These are phyloP conservation scores for Drosophila obscura DNA, from an alignment of 1,140 invertebrate species.

Conservation along the genomic window DNA sequence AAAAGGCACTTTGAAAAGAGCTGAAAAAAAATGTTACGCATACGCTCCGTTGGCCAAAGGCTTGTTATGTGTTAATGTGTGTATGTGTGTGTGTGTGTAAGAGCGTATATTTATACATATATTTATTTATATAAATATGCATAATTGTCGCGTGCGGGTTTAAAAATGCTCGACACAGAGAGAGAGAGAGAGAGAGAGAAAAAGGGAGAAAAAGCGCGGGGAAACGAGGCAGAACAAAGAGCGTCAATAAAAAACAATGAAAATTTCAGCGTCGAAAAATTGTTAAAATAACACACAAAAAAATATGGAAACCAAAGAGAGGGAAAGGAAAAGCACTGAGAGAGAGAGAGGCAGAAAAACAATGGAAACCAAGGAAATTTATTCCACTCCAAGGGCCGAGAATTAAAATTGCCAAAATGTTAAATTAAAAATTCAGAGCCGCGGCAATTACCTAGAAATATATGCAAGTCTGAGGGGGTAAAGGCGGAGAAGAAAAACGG, in stretches of 20 bases:
- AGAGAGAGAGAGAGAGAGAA: background rate
- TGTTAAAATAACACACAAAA: conserved; percentile 16
- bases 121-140: conserved; percentile 75
- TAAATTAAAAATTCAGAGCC: conserved; percentile 37
- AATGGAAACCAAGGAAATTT: conserved; percentile 1
- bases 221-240: background rate
- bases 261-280: conserved; percentile 27
- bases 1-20: conserved; percentile 12
- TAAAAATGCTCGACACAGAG: conserved; percentile 26
- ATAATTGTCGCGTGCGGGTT: conserved; percentile 74
- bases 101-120: conserved; percentile 6
- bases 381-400: conserved; percentile 11
- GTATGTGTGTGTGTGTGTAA: conserved; percentile 1
- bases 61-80: conserved; percentile 15
- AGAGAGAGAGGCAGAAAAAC: conserved; percentile 4
- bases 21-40: conserved; percentile 62
- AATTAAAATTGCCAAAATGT: conserved; percentile 37
- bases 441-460: conserved; percentile 29
- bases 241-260: conserved; percentile 13
- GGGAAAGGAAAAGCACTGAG: background rate
- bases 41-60: conserved; percentile 66
- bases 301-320: conserved; percentile 16
- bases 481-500: background rate
- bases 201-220: conserved; percentile 10
- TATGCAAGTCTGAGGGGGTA: background rate